Percentiles rank a stretch among this genome's conserved stretches.
Evolutionary conservation across 2,888 invertebrate species (phyloP).

Genomic region (Mycalesis mineus): DNA sequence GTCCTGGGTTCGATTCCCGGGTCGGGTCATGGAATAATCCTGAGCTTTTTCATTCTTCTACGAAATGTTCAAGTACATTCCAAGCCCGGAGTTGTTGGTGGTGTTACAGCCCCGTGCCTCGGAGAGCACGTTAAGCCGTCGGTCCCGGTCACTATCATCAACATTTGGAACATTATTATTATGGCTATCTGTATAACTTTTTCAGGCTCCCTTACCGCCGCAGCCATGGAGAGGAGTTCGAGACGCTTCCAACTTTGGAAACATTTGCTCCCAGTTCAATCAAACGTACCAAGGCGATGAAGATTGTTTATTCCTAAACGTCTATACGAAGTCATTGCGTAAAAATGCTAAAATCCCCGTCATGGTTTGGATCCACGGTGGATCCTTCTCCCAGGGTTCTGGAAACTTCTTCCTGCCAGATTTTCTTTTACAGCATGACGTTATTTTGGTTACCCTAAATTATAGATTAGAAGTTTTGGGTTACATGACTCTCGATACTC

Average conservation of each 20-base stretch:
- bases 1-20: too few species aligned
- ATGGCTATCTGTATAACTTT: slow-evolving; percentile 4
- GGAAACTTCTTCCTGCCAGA: slow-evolving; percentile 55
- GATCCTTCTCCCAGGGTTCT: slow-evolving; percentile 54
- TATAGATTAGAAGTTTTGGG: slow-evolving; percentile 52
- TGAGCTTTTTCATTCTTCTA: too few species aligned
- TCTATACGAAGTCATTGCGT: slow-evolving; percentile 47
- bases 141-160: too few species aligned
- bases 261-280: slow-evolving; percentile 55
- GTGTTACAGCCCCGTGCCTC: too few species aligned
- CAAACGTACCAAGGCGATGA: slow-evolving; percentile 45
- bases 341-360: slow-evolving; percentile 48
- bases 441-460: slow-evolving; percentile 63
- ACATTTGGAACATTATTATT: too few species aligned
- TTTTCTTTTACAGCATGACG: slow-evolving; percentile 54
- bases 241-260: slow-evolving; percentile 52
- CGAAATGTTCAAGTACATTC: too few species aligned
- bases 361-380: slow-evolving; percentile 66
- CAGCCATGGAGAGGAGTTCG: slow-evolving; percentile 49
- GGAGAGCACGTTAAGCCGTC: too few species aligned
- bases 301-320: slow-evolving; percentile 56
- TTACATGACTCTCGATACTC: slow-evolving; percentile 46
- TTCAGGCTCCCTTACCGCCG: slow-evolving; percentile 54
- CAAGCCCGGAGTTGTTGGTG: too few species aligned
- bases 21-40: too few species aligned